phyloP scores from a whole-genome alignment of 2,888 invertebrate genomes.

The Caenorhabditis doughertyi region DNA sequence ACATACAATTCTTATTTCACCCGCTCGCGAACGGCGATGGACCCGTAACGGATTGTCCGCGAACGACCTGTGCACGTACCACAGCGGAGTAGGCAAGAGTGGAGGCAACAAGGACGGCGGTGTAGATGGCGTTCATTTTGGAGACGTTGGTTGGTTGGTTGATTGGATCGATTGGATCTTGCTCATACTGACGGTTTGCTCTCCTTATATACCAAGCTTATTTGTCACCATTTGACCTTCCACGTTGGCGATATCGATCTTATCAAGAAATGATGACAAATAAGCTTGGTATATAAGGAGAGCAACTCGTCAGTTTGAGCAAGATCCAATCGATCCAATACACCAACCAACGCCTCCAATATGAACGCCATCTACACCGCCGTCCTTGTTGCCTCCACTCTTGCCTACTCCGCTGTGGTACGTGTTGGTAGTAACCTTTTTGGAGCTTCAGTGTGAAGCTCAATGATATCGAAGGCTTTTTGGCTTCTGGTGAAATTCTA shows the following conservation, averaged over 20 bases:
- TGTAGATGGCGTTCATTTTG: conserved; percentile 24
- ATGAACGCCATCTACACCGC: conserved; percentile 41
- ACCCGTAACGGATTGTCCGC: too few species aligned
- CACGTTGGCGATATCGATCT: conserved; percentile 1
- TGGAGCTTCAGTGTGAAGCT: neutral
- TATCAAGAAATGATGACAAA: conserved; percentile 38
- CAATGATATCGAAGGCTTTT: neutral
- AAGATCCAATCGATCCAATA: conserved; percentile 9
- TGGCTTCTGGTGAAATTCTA: too few species aligned
- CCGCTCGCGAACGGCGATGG: too few species aligned
- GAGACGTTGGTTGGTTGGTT: neutral
- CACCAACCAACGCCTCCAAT: neutral
- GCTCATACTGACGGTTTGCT: neutral
- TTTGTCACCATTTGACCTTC: conserved; percentile 28
- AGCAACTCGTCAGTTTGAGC: neutral
- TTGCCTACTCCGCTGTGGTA: conserved; percentile 37
- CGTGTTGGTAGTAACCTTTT: neutral
- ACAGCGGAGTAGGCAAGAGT: conserved; percentile 27
- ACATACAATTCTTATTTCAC: too few species aligned
- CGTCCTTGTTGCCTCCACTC: conserved; percentile 31
- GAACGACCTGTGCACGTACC: too few species aligned
- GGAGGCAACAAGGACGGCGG: conserved; percentile 19
- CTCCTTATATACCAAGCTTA: conserved; percentile 4
- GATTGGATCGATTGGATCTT: conserved; percentile 25
- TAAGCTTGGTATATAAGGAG: conserved; percentile 14